These are phyloP conservation scores for Poicephalus meyeri DNA, from an alignment of 2,113 vertebrate genomes.

Conservation along the genomic window DNA sequence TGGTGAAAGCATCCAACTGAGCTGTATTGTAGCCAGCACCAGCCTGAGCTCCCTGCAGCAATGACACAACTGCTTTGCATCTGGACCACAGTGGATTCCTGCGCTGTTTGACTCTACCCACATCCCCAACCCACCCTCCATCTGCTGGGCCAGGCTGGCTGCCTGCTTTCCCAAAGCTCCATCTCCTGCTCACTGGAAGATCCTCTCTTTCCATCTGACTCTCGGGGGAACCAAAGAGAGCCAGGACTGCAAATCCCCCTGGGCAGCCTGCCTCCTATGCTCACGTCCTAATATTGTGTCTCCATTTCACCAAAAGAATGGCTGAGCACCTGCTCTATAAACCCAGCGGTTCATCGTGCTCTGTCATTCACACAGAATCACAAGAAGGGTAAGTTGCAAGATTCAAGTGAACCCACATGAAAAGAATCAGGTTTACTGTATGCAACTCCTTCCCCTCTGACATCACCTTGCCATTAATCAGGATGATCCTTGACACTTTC, in stretches of 20 bases:
- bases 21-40: neutral
- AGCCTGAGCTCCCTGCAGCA: neutral
- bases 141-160: neutral
- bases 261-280: neutral
- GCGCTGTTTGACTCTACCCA: neutral
- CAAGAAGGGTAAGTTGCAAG: neutral
- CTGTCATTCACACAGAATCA: neutral
- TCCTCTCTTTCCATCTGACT: neutral
- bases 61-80: neutral
- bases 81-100: neutral
- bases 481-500: constrained; percentile 35
- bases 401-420: neutral
- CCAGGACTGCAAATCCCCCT: neutral
- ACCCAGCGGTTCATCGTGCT: neutral
- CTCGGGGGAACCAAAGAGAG: neutral
- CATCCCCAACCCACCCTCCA: neutral
- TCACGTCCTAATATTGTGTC: neutral
- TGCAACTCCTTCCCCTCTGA: neutral
- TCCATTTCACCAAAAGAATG: neutral
- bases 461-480: neutral
- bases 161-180: neutral
- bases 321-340: neutral
- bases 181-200: neutral
- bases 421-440: neutral
- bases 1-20: neutral